Evolutionary conservation across 1,140 invertebrate genomes (phyloP), one percentile per base, ranked within the genome.

Genomic region (Cherax quadricarinatus): DNA sequence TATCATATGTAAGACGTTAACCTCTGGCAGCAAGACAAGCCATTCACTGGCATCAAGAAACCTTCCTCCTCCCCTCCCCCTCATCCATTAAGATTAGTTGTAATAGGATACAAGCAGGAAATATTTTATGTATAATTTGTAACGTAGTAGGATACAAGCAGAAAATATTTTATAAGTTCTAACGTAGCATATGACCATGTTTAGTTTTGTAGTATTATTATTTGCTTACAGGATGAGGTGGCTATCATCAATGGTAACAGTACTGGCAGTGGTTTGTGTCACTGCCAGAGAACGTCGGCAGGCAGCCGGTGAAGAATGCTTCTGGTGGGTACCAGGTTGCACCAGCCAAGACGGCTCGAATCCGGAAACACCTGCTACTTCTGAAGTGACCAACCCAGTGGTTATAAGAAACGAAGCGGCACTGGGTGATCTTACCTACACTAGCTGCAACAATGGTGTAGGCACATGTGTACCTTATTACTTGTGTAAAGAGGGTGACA

Each of bases 401-500:
- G n/a, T 7, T 30, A 70, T 18, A 41, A 41, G 30, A 41, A 21
- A 18, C 1, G 66, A 57, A 18, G 14, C 5, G 14, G 62, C 18
- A 12, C 14, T 18, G 21, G 53, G 6, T 10, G 53, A 7, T 14
- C 9, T 9, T 14, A 57, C 1, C 3, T 87, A 87, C 18, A 4
- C 70, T 0, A 16, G n/a, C 4, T 91, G 89, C 73, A 86, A 66
- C 30, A 30, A 75, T 30, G 51, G 51, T 1, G 7, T 4, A 4
- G 90, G 94, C 78, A 93, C 93, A 60, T 95, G 95, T 92, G 95
- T 95, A 9, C 95, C 95, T 14, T 98, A 97, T 94, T 97, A 97
- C 94, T 96, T 96, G 18, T 98, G 97, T 91, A 95, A 96, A 30
- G 96, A 97, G 85, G 96, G 96, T 1, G 96, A 96, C 0, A 96